Evolutionary conservation across 2,113 vertebrate species (phyloP).

Genomic region (Choloepus hoffmanni): DNA sequence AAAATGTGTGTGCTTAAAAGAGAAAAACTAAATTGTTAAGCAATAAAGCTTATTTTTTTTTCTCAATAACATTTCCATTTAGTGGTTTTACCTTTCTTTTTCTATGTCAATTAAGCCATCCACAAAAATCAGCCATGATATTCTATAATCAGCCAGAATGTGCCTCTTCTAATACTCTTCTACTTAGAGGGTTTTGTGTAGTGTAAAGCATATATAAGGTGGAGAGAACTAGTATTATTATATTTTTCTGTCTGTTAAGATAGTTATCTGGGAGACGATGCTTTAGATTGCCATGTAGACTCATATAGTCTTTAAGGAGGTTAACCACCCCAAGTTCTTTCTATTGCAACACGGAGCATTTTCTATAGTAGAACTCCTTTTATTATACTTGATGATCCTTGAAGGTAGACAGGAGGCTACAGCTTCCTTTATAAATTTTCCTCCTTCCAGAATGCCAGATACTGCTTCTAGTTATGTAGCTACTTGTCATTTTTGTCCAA

Average conservation of each 20-base stretch:
- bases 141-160: neutral
- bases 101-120: neutral
- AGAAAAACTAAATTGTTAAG: neutral
- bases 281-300: neutral
- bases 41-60: neutral
- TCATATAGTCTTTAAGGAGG: neutral
- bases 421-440: neutral
- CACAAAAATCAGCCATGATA: neutral
- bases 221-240: accelerated
- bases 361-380: constrained; percentile 17
- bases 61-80: neutral
- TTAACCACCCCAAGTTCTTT: neutral
- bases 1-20: neutral
- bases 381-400: neutral
- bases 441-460: neutral
- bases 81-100: neutral
- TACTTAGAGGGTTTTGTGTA: neutral
- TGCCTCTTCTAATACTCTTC: neutral
- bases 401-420: neutral
- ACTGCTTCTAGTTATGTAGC: neutral
- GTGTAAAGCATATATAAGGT: neutral
- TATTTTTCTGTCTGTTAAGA: neutral
- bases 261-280: neutral
- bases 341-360: neutral
- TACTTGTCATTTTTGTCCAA: neutral